These are phyloP conservation scores for Cosmorhoe ocellata DNA, from an alignment of 2,888 invertebrate species.

Conservation along the genomic window DNA sequence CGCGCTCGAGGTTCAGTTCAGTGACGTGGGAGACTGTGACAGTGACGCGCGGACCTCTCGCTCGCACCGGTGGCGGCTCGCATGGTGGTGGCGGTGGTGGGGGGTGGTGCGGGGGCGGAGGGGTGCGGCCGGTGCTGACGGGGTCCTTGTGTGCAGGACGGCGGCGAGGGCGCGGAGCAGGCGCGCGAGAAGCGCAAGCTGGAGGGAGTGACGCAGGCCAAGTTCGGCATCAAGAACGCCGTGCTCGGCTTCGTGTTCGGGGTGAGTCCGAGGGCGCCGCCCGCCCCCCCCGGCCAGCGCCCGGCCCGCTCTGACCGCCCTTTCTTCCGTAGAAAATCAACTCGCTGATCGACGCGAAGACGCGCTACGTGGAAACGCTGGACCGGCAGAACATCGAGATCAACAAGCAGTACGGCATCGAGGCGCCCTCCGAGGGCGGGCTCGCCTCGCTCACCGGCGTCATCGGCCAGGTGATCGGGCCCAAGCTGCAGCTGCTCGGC, in stretches of 20 bases:
- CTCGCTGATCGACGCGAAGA: conserved; percentile 90
- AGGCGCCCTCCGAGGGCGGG: conserved; percentile 84
- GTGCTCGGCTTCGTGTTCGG: conserved; percentile 92
- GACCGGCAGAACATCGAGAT: conserved; percentile 89
- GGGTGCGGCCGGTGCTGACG: conserved; percentile 24
- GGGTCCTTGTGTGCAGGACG: conserved; percentile 65
- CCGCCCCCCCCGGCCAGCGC: neutral
- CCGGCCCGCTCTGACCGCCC: conserved; percentile 24
- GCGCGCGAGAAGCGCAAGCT: conserved; percentile 88
- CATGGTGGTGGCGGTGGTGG: conserved; percentile 24
- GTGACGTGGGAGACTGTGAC: neutral
- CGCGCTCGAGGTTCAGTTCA: too few relatives aligned
- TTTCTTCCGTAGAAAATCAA: conserved; percentile 88
- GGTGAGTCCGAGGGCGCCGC: conserved; percentile 79
- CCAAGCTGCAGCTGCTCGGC: conserved; percentile 86
- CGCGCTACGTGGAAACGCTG: conserved; percentile 85
- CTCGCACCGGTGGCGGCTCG: conserved; percentile 15
- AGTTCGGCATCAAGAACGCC: conserved; percentile 90
- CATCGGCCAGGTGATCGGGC: conserved; percentile 86
- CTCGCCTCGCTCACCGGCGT: conserved; percentile 84
- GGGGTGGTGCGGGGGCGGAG: conserved; percentile 37
- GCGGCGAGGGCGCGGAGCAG: conserved; percentile 70
- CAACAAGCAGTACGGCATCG: conserved; percentile 89
- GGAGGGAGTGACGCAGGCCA: conserved; percentile 83
- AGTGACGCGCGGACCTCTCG: conserved; percentile 3